phyloP scores from a whole-genome alignment of 2,797 vertebrate species.

The Cuculus canorus region DNA sequence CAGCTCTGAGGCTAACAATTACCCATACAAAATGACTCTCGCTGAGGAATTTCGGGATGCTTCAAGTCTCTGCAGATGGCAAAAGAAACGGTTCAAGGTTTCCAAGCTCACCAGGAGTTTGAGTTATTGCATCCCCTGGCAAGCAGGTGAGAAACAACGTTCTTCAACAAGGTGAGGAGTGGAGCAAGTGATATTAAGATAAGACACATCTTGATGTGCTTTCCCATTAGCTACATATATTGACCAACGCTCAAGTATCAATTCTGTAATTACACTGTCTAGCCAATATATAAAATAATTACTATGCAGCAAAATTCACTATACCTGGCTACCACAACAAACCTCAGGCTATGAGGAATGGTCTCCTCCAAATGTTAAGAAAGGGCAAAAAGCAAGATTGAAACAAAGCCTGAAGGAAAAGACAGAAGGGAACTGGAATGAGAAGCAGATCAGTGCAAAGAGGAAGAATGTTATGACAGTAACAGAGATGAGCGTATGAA shows the following conservation, averaged over 20 bases:
- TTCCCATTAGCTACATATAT: not conserved
- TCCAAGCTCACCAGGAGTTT: not conserved
- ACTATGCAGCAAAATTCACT: not conserved
- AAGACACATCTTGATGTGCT: accelerated
- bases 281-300: not conserved
- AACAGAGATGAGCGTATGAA: not conserved
- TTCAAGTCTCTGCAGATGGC: not conserved
- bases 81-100: not conserved
- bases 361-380: not conserved
- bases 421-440: not conserved
- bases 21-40: not conserved
- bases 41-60: not conserved
- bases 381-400: not conserved
- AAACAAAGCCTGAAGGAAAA: not conserved
- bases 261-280: not conserved
- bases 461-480: accelerated
- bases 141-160: not conserved
- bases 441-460: not conserved
- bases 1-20: not conserved
- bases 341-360: not conserved
- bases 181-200: accelerated
- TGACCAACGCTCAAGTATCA: not conserved
- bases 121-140: not conserved
- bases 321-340: too few relatives aligned
- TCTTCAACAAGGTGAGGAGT: not conserved